Percentiles rank a stretch among this genome's conserved stretches.
phyloP scores from a whole-genome alignment of 2,797 vertebrate genomes.

The Leptodactylus fallax region DNA sequence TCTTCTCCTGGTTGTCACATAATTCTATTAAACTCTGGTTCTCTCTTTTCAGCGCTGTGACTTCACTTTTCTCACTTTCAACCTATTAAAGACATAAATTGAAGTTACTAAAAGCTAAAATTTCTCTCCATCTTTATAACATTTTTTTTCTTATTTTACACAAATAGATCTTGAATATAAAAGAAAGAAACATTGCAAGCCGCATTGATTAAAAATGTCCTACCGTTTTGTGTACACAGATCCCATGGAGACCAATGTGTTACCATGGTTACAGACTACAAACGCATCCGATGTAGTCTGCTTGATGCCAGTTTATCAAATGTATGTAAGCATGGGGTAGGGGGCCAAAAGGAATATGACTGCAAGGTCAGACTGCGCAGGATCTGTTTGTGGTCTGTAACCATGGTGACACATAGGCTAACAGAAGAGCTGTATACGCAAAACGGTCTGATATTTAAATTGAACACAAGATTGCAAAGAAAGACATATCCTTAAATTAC shows the following conservation, averaged over 20 bases:
- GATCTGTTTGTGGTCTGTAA: background rate
- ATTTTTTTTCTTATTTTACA: too few relatives aligned
- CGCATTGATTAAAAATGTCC: too few relatives aligned
- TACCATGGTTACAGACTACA: background rate
- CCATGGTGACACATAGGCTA: background rate
- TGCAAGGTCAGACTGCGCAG: background rate
- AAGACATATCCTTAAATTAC: too few relatives aligned
- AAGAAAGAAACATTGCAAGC: too few relatives aligned
- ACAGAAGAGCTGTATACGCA: background rate
- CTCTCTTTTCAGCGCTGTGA: conserved; percentile 85
- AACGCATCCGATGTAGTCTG: background rate
- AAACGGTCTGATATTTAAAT: too few relatives aligned
- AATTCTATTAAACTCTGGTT: conserved; percentile 88
- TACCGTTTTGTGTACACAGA: background rate
- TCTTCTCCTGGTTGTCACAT: conserved; percentile 88
- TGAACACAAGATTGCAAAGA: too few relatives aligned
- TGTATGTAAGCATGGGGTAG: too few relatives aligned
- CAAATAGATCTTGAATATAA: too few relatives aligned
- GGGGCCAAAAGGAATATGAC: background rate
- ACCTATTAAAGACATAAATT: conserved; percentile 74
- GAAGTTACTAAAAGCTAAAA: background rate
- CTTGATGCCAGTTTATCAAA: too few relatives aligned
- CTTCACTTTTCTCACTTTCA: conserved; percentile 88
- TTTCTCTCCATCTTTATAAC: background rate
- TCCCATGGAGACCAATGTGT: background rate